A percentile compares a stretch with the other conserved stretches of the same genome.
phyloP scores from a whole-genome alignment of 2,888 invertebrate genomes.

The Cylindroiulus punctatus region DNA sequence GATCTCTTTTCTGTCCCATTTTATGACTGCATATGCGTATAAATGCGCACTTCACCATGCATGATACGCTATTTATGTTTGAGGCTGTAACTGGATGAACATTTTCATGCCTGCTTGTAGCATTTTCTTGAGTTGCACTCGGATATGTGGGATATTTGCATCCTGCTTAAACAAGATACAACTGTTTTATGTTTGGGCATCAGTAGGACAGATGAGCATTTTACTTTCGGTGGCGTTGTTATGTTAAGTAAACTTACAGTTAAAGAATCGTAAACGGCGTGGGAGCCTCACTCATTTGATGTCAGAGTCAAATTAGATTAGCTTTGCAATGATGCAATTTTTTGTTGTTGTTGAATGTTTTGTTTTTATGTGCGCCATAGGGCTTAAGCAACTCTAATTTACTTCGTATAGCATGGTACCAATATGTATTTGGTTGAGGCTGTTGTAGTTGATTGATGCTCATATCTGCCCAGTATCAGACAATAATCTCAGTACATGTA shows the following conservation, averaged over 20 bases:
- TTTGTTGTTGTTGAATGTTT: too few species aligned
- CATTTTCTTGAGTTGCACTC: background rate
- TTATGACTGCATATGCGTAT: background rate
- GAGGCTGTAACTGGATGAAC: background rate
- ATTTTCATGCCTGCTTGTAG: background rate
- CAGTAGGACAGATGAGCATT: background rate
- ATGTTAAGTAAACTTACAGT: background rate
- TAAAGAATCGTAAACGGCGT: background rate
- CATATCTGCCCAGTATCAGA: too few species aligned
- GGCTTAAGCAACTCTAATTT: too few species aligned
- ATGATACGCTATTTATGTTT: constrained; percentile 1
- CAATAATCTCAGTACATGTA: too few species aligned
- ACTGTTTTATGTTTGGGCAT: background rate
- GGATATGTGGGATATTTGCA: background rate
- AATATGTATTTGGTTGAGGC: too few species aligned
- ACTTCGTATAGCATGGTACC: too few species aligned
- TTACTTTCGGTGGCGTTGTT: background rate
- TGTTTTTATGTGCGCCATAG: too few species aligned
- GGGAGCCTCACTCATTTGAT: background rate
- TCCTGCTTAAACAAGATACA: background rate
- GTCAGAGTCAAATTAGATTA: background rate
- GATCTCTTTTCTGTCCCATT: constrained; percentile 1
- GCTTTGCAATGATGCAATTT: background rate
- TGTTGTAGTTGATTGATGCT: too few species aligned
- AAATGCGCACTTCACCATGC: background rate